Base-by-base conservation (phyloP, 1,140 invertebrate genomes). In the Delia radicum region DNA sequence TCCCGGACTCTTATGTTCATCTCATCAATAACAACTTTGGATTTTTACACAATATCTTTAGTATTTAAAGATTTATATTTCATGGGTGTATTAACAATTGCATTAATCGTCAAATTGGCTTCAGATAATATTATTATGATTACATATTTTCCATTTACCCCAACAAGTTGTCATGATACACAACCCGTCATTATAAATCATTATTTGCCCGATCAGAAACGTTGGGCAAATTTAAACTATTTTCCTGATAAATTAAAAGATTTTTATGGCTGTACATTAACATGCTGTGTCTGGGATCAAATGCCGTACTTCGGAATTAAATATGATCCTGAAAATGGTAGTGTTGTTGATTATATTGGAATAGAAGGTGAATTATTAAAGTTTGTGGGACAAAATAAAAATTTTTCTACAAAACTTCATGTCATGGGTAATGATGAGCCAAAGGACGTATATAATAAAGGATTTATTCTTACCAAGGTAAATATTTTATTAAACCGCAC, bases 271-370 rank as follows among this genome's bases (percentile, higher is more conserved):
- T 84, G 82, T 31, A 76, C 62, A 0, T 6, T 84, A 27, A 81
- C 76, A 12, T 84, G 82, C 27, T 82, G 81, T 67, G 84, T 81
- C 0, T 84, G 82, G 80, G 74, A 80, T 73, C 81, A 84, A 7
- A 82, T 84, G 82, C 82, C 82, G 4, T 84, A 84, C 37, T 24
- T 84, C 65, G 78, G 80, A 7, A 48, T 73, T 28, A 76, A 21
- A 2, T 7, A 4, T 2, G 2, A 65, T 42, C n/a, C 8, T n/a
- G 7, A n/a, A 18, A 76, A 65, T 26, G 76, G 61, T 28, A 28
- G 63, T 63, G 18, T 33, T 24, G 33, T 10, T 6, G 48, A 29
- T 21, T 82, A 82, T 21, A 73, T 80, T 3, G 82, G 82, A 75
- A 80, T 83, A 73, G 82, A 83, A 48, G 82, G 81, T 0, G 76